Conservation (phyloP, 2,113 vertebrate genomes). For the Bombycilla garrulus region DNA sequence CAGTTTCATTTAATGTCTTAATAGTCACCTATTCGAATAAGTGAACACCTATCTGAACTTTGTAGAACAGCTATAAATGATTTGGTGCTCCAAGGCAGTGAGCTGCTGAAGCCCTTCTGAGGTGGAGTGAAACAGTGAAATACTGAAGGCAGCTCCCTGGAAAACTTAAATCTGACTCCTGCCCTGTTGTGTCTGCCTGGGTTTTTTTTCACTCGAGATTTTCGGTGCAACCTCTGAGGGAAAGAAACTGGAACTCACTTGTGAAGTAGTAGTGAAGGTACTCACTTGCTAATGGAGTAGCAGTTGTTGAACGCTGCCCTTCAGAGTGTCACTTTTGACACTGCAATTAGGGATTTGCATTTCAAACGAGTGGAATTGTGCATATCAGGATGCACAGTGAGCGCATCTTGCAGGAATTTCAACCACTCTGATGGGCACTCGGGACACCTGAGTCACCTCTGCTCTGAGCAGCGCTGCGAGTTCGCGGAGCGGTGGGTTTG, state of each 20-base stretch:
- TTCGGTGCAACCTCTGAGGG: background rate
- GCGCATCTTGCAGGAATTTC: background rate
- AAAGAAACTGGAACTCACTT: accelerated
- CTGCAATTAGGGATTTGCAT: background rate
- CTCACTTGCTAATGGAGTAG: background rate
- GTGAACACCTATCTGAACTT: no score
- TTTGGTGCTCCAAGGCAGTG: background rate
- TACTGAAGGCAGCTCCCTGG: background rate
- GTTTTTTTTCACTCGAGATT: background rate
- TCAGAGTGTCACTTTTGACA: background rate
- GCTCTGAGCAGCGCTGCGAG: accelerated
- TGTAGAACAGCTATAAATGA: background rate
- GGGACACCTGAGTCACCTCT: background rate
- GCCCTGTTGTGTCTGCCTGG: background rate
- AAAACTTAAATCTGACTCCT: background rate
- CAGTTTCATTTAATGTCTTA: background rate
- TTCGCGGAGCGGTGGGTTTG: accelerated
- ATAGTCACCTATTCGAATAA: no score
- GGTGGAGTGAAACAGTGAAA: background rate
- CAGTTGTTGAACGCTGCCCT: accelerated
- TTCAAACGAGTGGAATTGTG: background rate
- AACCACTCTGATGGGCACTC: background rate
- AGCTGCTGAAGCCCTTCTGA: background rate
- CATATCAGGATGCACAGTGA: accelerated
- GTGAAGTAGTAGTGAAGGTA: no score